phyloP scores from a whole-genome alignment of 2,888 invertebrate species.

The Leptopilina drosophilae region DNA sequence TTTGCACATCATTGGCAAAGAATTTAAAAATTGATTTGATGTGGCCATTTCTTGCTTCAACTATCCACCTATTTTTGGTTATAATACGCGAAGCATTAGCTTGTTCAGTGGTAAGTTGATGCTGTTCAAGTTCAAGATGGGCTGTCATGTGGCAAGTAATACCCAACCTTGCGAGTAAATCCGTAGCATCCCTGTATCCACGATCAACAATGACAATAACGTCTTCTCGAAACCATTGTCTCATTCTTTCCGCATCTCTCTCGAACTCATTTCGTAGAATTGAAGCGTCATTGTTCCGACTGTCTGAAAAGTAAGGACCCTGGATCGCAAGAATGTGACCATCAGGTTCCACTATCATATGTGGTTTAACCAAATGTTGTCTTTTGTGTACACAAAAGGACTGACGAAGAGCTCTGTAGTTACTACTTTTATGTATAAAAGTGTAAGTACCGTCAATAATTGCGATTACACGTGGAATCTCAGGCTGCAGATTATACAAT shows the following conservation, averaged over 20 bases:
- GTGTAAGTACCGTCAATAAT: constrained; percentile 43
- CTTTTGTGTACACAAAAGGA: constrained; percentile 45
- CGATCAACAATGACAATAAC: constrained; percentile 47
- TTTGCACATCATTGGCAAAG: constrained; percentile 38
- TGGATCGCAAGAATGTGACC: no score
- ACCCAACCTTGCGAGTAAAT: constrained; percentile 38
- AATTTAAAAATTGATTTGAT: constrained; percentile 54
- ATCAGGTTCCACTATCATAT: no score
- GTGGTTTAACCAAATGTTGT: constrained; percentile 45
- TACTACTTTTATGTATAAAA: constrained; percentile 42
- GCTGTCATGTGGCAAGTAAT: constrained; percentile 42
- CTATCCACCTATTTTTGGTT: constrained; percentile 55
- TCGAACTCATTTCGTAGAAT: no score
- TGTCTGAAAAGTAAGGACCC: no score
- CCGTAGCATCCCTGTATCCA: constrained; percentile 41
- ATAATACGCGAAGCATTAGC: constrained; percentile 56
- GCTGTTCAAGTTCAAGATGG: constrained; percentile 41
- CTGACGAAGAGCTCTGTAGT: constrained; percentile 41
- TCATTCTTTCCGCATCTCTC: no score
- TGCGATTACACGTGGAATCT: constrained; percentile 42
- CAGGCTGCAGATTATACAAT: constrained; percentile 43
- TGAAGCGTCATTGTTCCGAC: no score
- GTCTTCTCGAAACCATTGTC: no score
- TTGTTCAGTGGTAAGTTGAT: constrained; percentile 55
- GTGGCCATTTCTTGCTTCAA: constrained; percentile 56